These are phyloP conservation scores for Drosophila longiperda DNA, from an alignment of 2,888 invertebrate genomes.

Conservation along the genomic window DNA sequence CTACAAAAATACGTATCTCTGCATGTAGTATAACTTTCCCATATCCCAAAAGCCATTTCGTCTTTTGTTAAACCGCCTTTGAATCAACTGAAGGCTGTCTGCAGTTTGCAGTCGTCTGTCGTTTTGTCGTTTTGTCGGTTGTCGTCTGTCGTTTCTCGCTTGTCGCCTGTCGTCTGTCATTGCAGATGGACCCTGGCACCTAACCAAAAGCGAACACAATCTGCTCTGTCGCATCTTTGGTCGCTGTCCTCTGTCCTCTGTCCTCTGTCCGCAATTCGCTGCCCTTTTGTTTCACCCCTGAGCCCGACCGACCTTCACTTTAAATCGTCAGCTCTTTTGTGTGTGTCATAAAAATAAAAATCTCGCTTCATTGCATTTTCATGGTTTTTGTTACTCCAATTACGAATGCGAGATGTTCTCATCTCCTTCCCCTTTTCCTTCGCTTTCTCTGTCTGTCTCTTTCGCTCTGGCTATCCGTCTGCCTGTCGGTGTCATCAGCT, in stretches of 20 bases:
- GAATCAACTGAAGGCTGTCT: constrained; percentile 16
- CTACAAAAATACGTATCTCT: constrained; percentile 4
- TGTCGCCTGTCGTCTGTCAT: background rate
- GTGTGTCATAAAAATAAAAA: constrained; percentile 65
- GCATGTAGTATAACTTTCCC: constrained; percentile 1
- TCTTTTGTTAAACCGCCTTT: constrained; percentile 21
- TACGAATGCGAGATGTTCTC: constrained; percentile 38
- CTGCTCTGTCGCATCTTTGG: constrained; percentile 25
- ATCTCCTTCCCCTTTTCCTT: constrained; percentile 2
- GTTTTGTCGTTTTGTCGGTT: background rate
- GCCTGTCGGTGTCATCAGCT: constrained; percentile 43
- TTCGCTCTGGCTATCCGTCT: background rate
- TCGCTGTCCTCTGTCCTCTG: background rate
- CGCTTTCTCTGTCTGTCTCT: background rate
- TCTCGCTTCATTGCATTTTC: constrained; percentile 60
- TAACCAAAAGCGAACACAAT: constrained; percentile 28
- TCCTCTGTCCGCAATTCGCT: constrained; percentile 1
- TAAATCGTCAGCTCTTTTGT: constrained; percentile 47
- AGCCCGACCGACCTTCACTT: constrained; percentile 58
- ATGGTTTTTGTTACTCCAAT: constrained; percentile 70
- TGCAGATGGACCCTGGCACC: constrained; percentile 7
- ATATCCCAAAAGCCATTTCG: constrained; percentile 13
- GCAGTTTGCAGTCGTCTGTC: background rate
- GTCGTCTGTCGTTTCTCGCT: constrained; percentile 1
- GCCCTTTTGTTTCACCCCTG: constrained; percentile 25